Percentiles rank a stretch among this genome's conserved stretches.
These are phyloP conservation scores for Salvelinus fontinalis DNA, from an alignment of 2,113 vertebrate species.

Conservation along the genomic window DNA sequence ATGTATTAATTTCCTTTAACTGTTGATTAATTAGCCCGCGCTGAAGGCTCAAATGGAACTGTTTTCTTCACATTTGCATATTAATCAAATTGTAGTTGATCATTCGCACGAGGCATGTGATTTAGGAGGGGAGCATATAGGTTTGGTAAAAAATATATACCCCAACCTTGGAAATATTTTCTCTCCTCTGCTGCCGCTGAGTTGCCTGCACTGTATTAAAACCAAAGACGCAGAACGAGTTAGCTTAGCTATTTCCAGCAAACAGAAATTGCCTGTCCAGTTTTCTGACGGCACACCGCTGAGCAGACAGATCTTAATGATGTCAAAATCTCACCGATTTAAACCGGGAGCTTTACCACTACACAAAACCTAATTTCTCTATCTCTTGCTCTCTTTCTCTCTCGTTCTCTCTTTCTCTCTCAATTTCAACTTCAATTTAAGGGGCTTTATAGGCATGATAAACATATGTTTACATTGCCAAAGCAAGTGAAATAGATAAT, in stretches of 20 bases:
- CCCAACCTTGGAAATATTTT: conserved; percentile 40
- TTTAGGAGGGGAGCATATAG: conserved; percentile 60
- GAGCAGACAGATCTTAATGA: conserved; percentile 64
- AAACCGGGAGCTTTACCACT: conserved; percentile 7
- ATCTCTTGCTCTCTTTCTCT: neutral
- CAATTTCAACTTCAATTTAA: no score
- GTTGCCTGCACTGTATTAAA: conserved; percentile 85
- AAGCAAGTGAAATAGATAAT: no score
- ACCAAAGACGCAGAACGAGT: conserved; percentile 86
- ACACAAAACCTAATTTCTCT: conserved; percentile 11
- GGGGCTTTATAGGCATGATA: no score
- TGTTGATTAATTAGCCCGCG: conserved; percentile 99
- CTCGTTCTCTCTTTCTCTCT: conserved; percentile 8
- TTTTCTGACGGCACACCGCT: conserved; percentile 83
- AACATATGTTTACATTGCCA: no score
- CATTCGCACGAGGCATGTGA: conserved; percentile 83
- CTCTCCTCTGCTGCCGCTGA: conserved; percentile 67
- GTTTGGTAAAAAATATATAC: conserved; percentile 39
- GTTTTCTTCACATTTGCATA: conserved; percentile 97
- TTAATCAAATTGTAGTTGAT: conserved; percentile 99
- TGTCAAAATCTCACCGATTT: conserved; percentile 67
- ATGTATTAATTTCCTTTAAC: conserved; percentile 99
- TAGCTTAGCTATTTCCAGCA: conserved; percentile 84
- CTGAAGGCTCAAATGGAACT: conserved; percentile 97
- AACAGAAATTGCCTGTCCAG: conserved; percentile 88